A percentile compares a stretch with the other conserved stretches of the same genome.
These are phyloP conservation scores for Cephus nigrinus DNA, from an alignment of 2,888 invertebrate genomes.

Conservation along the genomic window DNA sequence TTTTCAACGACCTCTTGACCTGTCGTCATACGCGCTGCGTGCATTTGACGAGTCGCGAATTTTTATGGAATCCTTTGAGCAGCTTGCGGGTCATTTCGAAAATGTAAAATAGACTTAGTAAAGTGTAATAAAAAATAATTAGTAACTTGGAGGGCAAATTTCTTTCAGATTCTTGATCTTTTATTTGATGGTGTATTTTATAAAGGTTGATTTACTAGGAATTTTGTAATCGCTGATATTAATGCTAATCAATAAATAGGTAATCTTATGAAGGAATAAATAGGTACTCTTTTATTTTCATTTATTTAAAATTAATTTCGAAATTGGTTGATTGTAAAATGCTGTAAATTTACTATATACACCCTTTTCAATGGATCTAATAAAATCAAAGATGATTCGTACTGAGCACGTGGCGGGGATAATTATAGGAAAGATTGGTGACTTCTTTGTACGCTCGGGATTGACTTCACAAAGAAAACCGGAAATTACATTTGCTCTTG, in stretches of 20 bases:
- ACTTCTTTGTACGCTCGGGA: constrained; percentile 38
- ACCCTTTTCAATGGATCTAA: not conserved
- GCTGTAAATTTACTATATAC: not conserved
- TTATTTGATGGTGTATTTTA: not conserved
- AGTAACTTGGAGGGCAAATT: not conserved
- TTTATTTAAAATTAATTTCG: not conserved
- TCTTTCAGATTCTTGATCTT: not conserved
- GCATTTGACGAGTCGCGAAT: not conserved
- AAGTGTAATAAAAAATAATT: too few relatives aligned
- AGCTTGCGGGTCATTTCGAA: not conserved
- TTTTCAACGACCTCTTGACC: not conserved
- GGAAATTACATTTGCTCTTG: constrained; percentile 46
- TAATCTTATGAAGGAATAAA: not conserved
- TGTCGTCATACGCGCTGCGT: not conserved
- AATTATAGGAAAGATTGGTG: constrained; percentile 40
- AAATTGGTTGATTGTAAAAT: not conserved
- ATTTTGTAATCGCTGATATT: not conserved
- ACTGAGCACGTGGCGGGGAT: constrained; percentile 27
- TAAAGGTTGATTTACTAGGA: too few relatives aligned
- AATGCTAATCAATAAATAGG: not conserved
- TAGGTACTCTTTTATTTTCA: not conserved
- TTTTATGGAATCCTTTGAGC: not conserved
- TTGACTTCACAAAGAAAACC: constrained; percentile 40
- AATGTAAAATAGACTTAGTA: not conserved
- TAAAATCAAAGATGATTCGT: constrained; percentile 24